Conservation (phyloP, 2,888 invertebrate species). For the Zootermopsis nevadensis region DNA sequence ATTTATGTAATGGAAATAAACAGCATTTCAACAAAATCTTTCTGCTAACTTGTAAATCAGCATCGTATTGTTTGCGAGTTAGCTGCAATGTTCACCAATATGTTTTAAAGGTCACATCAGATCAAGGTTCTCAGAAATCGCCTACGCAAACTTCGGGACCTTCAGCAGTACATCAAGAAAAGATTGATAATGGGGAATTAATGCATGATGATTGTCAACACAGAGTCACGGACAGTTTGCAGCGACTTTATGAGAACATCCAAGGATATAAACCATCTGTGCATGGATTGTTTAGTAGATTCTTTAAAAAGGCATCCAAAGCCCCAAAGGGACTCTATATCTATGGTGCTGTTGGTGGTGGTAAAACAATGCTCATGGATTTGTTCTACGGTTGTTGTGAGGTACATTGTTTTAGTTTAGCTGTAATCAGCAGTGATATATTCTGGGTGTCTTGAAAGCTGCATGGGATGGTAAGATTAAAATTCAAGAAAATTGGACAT, state of each 20-base stretch:
- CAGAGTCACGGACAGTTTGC: conserved; percentile 75
- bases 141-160: conserved; percentile 24
- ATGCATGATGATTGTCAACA: conserved; percentile 79
- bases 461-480: too few species aligned
- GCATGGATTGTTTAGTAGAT: conserved; percentile 62
- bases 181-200: conserved; percentile 58
- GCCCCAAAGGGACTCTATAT: conserved; percentile 87
- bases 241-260: conserved; percentile 75
- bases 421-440: too few species aligned
- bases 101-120: background rate
- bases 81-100: conserved; percentile 1
- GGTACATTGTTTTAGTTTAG: conserved; percentile 59
- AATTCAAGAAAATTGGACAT: too few species aligned
- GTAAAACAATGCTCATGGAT: conserved; percentile 99
- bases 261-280: conserved; percentile 69
- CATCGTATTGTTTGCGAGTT: background rate
- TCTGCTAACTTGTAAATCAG: background rate
- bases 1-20: conserved; percentile 8
- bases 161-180: conserved; percentile 44
- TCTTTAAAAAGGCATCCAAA: conserved; percentile 59
- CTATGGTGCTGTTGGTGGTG: conserved; percentile 92
- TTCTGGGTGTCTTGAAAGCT: too few species aligned
- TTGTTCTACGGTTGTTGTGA: conserved; percentile 87
- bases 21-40: conserved; percentile 17
- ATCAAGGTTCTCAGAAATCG: background rate